A percentile compares a stretch with the other conserved stretches of the same genome.
These are phyloP conservation scores for Dinoponera quadriceps DNA, from an alignment of 1,140 invertebrate genomes.

Conservation along the genomic window DNA sequence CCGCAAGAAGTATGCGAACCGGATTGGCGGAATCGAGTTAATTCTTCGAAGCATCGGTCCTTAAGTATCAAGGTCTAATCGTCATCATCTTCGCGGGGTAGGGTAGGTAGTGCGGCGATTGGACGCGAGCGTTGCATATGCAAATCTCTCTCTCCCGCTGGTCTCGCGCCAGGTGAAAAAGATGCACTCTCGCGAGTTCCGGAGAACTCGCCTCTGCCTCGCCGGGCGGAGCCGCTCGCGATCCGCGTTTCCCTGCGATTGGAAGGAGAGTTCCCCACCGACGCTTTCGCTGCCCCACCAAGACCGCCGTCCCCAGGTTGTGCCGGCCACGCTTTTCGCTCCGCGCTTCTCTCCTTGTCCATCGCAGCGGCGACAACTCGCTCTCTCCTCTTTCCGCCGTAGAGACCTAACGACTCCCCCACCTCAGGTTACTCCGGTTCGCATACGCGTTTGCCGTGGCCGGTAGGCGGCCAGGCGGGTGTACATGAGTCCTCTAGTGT, in stretches of 20 bases:
- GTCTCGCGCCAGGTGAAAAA: slow-evolving; percentile 66
- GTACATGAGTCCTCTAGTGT: slow-evolving; percentile 80
- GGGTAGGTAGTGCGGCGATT: slow-evolving; percentile 68
- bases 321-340: slow-evolving; percentile 68
- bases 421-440: slow-evolving; percentile 61
- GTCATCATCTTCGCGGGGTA: slow-evolving; percentile 13
- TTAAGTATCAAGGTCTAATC: slow-evolving; percentile 62
- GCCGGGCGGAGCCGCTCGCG: slow-evolving; percentile 75
- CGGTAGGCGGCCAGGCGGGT: slow-evolving; percentile 75
- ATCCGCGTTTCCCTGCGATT: slow-evolving; percentile 76
- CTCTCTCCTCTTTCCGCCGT: slow-evolving; percentile 46
- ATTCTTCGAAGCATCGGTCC: slow-evolving; percentile 58
- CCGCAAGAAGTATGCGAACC: slow-evolving; percentile 47
- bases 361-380: too few species aligned
- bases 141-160: slow-evolving; percentile 69
- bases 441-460: slow-evolving; percentile 68
- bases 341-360: slow-evolving; percentile 52
- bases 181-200: slow-evolving; percentile 63
- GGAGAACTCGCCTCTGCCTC: slow-evolving; percentile 66
- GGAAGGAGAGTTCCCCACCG: slow-evolving; percentile 73
- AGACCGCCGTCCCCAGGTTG: slow-evolving; percentile 68
- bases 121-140: slow-evolving; percentile 75
- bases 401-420: slow-evolving; percentile 74
- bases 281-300: slow-evolving; percentile 70
- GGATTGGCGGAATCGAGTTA: slow-evolving; percentile 56